Base-by-base conservation (phyloP, 2,113 vertebrate genomes). In the Datnioides undecimradiatus region DNA sequence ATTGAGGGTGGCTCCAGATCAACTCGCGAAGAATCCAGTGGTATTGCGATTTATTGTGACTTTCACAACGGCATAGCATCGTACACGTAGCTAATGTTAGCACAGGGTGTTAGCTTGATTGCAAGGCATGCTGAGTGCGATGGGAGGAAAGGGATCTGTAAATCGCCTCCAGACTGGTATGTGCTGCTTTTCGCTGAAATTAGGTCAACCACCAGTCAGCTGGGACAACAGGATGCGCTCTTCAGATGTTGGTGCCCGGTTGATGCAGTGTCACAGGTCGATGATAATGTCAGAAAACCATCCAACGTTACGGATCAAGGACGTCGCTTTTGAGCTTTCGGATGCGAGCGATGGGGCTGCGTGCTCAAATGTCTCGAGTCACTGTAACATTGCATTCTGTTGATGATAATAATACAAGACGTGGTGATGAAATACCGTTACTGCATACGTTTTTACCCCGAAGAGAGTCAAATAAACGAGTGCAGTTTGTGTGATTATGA, bases 161-260 rank as follows among this genome's bases (percentile, higher is more conserved):
- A 33, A 74, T 48, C 79, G n/a, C 59, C 59, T 51, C 38, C 67
- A 75, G 48, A 66, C 73, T 62, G 58, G 58, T 79, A 16, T 49
- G 60, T 71, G 57, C 71, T 57, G 69, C 68, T 66, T 43, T 66
- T 59, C 29, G 23, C 12, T 23, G 62, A 83, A 82, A 82, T 51
- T 43, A 25, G 86, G 81, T 85, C 86, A 85, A 43, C 27, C 34
- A 65, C 46, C 73, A 83, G 72, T 74, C 71, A 76, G 67, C 66
- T 67, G 72, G 64, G 71, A 85, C 49, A 19, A 36, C 55, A 40
- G 52, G 40, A 73, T 54, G 34, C 54, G 66, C 27, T 25, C 38
- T 31, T 58, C 54, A 31, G 38, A 46, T 57, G 34, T 55, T 41
- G 16, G 7, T 55, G 45, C 27, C 52, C 17, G n/a, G 12, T 55